Conservation (phyloP, 2,797 vertebrate genomes). For the Coracias cyanogaster region DNA sequence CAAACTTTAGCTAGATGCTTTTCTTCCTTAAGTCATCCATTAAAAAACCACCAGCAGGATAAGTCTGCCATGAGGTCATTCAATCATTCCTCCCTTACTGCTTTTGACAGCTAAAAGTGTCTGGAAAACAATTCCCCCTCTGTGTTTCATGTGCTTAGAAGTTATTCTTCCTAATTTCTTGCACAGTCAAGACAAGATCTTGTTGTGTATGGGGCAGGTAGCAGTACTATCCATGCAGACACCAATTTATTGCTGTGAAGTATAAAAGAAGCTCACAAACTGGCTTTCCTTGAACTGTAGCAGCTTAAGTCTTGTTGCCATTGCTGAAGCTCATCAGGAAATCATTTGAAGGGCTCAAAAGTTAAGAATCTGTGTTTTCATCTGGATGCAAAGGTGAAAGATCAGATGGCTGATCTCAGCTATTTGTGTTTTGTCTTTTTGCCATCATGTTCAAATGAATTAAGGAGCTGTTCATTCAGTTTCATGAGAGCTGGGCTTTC, state of each 20-base stretch:
- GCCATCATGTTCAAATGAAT: conserved; percentile 19
- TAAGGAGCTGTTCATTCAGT: background rate
- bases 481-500: background rate
- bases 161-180: background rate
- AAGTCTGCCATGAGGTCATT: background rate
- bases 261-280: conserved; percentile 31
- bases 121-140: background rate
- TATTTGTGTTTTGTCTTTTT: conserved; percentile 23
- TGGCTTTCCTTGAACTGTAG: conserved; percentile 33
- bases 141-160: background rate
- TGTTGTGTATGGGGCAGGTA: background rate
- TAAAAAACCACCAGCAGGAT: background rate
- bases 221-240: background rate
- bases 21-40: background rate
- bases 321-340: conserved; percentile 21
- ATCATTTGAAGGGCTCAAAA: background rate
- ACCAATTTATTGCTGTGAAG: background rate
- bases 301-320: conserved; percentile 22
- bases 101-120: background rate
- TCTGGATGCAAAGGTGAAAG: conserved; percentile 7
- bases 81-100: background rate
- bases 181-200: background rate
- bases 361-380: conserved; percentile 43
- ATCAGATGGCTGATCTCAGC: conserved; percentile 19
- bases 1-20: background rate